Conservation (phyloP, 37 sponge, comb jelly and placozoan species). For the Diacarnus erythraeanus region DNA sequence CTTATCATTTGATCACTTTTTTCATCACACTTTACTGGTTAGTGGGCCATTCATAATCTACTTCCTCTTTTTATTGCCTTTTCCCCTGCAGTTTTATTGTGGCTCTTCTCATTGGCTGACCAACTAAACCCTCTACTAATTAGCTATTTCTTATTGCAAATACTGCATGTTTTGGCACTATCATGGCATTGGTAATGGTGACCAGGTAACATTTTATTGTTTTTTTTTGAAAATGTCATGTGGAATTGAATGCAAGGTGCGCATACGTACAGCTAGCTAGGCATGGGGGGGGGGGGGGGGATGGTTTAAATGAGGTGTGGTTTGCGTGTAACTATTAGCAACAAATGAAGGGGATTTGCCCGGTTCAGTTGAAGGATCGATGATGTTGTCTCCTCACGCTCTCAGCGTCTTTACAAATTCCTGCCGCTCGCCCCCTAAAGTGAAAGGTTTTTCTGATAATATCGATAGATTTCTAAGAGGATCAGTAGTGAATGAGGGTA, state of each 20-base stretch:
- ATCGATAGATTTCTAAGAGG: no score
- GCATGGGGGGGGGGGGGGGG: no score
- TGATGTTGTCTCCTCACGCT: constrained; percentile 1
- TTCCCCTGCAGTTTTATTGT: constrained; percentile 31
- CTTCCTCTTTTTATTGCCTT: background rate
- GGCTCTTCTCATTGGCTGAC: constrained; percentile 20
- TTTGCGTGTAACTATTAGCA: constrained; percentile 15
- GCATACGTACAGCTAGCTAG: no score
- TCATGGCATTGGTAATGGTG: no score
- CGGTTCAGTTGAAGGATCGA: no score
- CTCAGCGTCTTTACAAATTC: constrained; percentile 33
- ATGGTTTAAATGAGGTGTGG: no score
- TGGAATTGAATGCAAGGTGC: no score
- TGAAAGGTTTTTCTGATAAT: background rate
- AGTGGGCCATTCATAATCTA: background rate
- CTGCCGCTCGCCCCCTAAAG: background rate
- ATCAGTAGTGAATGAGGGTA: no score
- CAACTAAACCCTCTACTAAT: background rate
- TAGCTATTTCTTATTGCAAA: background rate
- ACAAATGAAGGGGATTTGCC: no score
- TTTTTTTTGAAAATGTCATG: no score
- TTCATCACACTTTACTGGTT: constrained; percentile 79
- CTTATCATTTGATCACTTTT: constrained; percentile 74
- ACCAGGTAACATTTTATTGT: no score
- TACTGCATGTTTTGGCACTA: background rate